Conservation (phyloP, 2,797 vertebrate species). For the Acanthopagrus latus region DNA sequence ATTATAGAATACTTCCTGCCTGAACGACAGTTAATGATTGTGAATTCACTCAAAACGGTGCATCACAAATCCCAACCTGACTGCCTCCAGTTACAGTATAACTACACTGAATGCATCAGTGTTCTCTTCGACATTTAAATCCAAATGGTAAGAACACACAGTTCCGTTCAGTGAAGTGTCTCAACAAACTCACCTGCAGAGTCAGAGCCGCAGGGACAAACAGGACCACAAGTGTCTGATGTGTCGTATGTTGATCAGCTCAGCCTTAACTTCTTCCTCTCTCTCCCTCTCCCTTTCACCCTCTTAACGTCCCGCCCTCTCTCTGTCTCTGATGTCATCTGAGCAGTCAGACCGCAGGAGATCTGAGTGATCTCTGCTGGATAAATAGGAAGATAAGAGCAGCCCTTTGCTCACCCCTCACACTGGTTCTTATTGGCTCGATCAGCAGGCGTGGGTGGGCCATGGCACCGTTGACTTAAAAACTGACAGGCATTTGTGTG, state of each 20-base stretch:
- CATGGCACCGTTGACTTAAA: conserved; percentile 17
- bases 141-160: not conserved
- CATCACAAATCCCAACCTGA: not conserved
- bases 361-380: conserved; percentile 39
- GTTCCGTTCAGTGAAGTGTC: not conserved
- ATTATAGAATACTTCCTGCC: not conserved
- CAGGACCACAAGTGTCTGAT: conserved; percentile 12
- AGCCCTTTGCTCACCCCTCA: conserved; percentile 60
- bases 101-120: not conserved
- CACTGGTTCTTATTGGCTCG: conserved; percentile 55
- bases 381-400: conserved; percentile 62
- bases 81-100: not conserved
- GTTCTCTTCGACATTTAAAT: not conserved
- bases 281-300: not conserved
- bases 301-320: not conserved
- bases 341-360: conserved; percentile 13
- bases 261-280: conserved; percentile 2
- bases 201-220: conserved; percentile 22
- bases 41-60: not conserved
- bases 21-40: not conserved
- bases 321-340: conserved; percentile 20
- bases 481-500: not conserved
- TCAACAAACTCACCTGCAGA: conserved; percentile 70
- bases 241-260: conserved; percentile 6
- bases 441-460: conserved; percentile 53